Percentiles rank a stretch among this genome's conserved stretches.
These are phyloP conservation scores for Chamaea fasciata DNA, from an alignment of 2,113 vertebrate genomes.

Conservation along the genomic window DNA sequence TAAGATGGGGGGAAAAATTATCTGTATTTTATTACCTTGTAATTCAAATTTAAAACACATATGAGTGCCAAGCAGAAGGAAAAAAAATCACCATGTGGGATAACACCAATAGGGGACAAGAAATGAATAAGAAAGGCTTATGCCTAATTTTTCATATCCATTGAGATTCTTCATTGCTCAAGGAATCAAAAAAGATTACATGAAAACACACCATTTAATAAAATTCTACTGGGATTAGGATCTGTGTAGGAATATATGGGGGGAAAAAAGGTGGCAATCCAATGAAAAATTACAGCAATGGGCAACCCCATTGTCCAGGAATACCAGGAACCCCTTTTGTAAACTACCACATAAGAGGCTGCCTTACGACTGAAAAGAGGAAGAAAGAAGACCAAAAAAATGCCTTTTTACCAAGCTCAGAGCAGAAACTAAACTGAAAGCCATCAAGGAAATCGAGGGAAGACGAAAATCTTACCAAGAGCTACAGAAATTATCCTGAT, in stretches of 20 bases:
- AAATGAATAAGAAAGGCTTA: not conserved
- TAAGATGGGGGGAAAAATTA: not conserved
- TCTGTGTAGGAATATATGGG: not conserved
- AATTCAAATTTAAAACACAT: not conserved
- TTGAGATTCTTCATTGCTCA: not conserved
- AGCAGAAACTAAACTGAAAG: not conserved
- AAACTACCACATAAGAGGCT: not conserved
- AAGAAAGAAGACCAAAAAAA: not conserved
- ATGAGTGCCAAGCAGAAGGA: not conserved
- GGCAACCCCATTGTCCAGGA: not conserved
- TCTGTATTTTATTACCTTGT: not conserved
- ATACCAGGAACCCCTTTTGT: not conserved
- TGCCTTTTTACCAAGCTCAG: not conserved
- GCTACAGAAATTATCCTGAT: not conserved
- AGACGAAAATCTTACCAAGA: not conserved
- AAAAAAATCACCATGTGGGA: not conserved
- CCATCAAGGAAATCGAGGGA: not conserved
- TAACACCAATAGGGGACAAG: not conserved
- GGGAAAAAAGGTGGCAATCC: accelerated
- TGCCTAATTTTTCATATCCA: not conserved
- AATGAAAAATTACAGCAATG: not conserved
- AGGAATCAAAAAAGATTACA: not conserved
- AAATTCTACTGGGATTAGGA: not conserved
- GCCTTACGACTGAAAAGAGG: not conserved
- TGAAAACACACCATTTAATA: not conserved